Percentiles rank a stretch among this genome's conserved stretches.
Conservation (phyloP, 2,888 invertebrate genomes). For the Protodeltote pygarga region DNA sequence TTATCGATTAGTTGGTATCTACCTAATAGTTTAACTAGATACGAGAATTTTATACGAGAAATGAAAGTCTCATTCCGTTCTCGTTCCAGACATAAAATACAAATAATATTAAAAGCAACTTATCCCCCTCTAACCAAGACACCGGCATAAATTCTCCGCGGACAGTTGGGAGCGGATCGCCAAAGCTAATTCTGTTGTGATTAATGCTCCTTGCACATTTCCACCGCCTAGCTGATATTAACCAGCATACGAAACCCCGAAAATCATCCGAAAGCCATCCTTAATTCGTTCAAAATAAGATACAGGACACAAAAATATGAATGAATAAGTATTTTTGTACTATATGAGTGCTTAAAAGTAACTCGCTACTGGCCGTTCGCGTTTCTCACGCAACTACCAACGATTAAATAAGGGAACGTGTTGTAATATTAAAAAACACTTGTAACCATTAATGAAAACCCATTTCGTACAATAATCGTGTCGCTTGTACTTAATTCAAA, state of each 20-base stretch:
- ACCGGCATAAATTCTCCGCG: constrained; percentile 77
- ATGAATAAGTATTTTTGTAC: constrained; percentile 42
- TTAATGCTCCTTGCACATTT: constrained; percentile 84
- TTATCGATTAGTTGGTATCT: no score
- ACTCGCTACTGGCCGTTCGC: constrained; percentile 77
- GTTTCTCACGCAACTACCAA: constrained; percentile 84
- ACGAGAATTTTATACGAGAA: no score
- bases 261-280: constrained; percentile 46
- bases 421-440: constrained; percentile 77
- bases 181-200: constrained; percentile 86
- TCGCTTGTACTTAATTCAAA: constrained; percentile 54
- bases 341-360: constrained; percentile 68
- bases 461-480: constrained; percentile 58
- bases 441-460: constrained; percentile 63
- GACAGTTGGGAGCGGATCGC: constrained; percentile 84
- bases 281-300: constrained; percentile 47
- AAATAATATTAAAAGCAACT: constrained; percentile 46
- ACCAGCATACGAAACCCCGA: constrained; percentile 47
- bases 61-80: no score
- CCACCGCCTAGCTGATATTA: constrained; percentile 68
- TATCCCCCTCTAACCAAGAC: constrained; percentile 49
- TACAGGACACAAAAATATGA: constrained; percentile 19
- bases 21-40: no score
- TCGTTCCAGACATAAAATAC: constrained; percentile 8
- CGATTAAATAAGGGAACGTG: constrained; percentile 79